Conservation (phyloP, 2,113 vertebrate genomes). For the Actenoides lindsayi region DNA sequence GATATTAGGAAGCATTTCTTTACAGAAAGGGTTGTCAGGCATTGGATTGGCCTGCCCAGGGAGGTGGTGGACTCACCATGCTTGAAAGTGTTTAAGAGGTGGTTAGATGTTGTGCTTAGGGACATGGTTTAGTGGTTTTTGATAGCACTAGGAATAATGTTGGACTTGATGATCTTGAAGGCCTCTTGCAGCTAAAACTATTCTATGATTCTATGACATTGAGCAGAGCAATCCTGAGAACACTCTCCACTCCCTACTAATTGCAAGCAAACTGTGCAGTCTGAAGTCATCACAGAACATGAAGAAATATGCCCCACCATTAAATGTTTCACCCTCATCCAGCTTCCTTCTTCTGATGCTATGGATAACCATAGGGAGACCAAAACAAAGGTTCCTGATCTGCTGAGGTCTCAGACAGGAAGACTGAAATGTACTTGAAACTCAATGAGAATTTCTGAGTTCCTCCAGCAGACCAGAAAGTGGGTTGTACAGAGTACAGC, state of each 20-base stretch:
- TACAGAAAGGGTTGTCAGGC: too few relatives aligned
- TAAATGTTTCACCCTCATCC: background rate
- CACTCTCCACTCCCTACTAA: background rate
- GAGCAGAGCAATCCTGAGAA: background rate
- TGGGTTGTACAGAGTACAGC: background rate
- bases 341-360: background rate
- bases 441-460: background rate
- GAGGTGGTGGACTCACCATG: too few relatives aligned
- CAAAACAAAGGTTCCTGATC: background rate
- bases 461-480: background rate
- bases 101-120: too few relatives aligned
- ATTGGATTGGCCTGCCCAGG: too few relatives aligned
- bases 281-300: background rate
- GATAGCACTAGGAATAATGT: too few relatives aligned
- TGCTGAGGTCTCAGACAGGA: background rate
- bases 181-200: too few relatives aligned
- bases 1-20: too few relatives aligned
- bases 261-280: background rate
- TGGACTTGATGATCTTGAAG: too few relatives aligned
- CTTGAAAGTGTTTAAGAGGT: too few relatives aligned
- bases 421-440: background rate
- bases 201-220: too few relatives aligned
- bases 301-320: background rate
- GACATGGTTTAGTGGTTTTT: too few relatives aligned
- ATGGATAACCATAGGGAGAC: background rate